A percentile compares a stretch with the other conserved stretches of the same genome.
Conservation (phyloP, 2,113 vertebrate species). For the Taurulus bubalis region DNA sequence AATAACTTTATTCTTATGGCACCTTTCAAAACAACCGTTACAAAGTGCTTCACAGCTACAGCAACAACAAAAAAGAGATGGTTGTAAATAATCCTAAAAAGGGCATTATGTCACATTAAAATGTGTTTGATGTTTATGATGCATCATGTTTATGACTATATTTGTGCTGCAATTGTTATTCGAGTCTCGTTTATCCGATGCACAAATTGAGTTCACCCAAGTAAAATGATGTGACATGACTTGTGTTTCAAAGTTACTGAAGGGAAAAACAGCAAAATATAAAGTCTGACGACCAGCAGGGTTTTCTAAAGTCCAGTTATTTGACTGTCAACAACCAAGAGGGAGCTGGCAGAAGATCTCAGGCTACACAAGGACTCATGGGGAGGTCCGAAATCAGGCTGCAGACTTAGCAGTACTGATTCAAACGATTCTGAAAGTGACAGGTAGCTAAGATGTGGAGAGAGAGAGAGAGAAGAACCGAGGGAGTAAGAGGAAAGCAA, state of each 20-base stretch:
- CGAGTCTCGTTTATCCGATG: not conserved
- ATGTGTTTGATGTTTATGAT: slow-evolving; percentile 6
- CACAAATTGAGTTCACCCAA: not conserved
- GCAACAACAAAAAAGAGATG: not conserved
- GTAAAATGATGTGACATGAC: not conserved
- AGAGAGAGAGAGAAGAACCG: slow-evolving; percentile 14
- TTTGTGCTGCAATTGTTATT: not conserved
- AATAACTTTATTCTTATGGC: slow-evolving; percentile 36
- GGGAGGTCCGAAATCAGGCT: slow-evolving; percentile 14
- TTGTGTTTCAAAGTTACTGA: slow-evolving; percentile 6
- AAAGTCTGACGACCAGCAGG: slow-evolving; percentile 1
- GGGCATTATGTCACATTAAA: not conserved
- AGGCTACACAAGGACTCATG: not conserved
- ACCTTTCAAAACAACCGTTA: slow-evolving; percentile 26
- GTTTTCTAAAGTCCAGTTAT: slow-evolving; percentile 27
- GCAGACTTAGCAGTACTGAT: slow-evolving; percentile 3
- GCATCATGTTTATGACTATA: slow-evolving; percentile 3
- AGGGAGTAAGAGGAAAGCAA: slow-evolving; percentile 1
- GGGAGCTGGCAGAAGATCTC: slow-evolving; percentile 31
- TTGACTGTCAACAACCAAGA: slow-evolving; percentile 6
- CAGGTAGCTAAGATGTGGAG: slow-evolving; percentile 8
- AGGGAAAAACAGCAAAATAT: not conserved
- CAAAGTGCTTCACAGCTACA: slow-evolving; percentile 18
- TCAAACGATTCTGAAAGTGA: slow-evolving; percentile 39
- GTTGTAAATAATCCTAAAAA: slow-evolving; percentile 6